Percentiles rank a stretch among this genome's conserved stretches.
Conservation (phyloP, 1,140 invertebrate genomes). For the Penaeus chinensis region DNA sequence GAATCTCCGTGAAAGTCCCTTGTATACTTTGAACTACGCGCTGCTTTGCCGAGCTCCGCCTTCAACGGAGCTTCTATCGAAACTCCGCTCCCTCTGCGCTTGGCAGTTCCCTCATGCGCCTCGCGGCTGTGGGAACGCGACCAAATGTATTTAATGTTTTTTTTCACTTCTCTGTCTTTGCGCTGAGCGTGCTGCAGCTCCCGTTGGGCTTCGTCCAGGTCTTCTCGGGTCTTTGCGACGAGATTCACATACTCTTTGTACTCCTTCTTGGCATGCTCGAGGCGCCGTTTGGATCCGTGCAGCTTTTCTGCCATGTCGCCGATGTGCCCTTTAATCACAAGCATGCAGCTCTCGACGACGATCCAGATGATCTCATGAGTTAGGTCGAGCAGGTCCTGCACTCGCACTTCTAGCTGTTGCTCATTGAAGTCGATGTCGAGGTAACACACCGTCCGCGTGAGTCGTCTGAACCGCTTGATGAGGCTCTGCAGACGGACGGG, state of each 20-base stretch:
- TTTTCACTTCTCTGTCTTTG: constrained; percentile 10
- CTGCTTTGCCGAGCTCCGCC: no score
- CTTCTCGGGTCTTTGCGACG: constrained; percentile 35
- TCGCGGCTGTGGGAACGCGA: constrained; percentile 33
- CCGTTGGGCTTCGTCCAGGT: constrained; percentile 22
- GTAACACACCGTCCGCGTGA: constrained; percentile 32
- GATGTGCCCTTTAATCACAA: constrained; percentile 11
- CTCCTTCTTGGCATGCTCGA: constrained; percentile 21
- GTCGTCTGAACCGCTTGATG: constrained; percentile 14
- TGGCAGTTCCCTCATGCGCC: neutral
- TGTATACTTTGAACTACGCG: no score
- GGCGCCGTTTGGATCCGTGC: constrained; percentile 21
- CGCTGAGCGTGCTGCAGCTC: constrained; percentile 35
- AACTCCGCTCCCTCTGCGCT: no score
- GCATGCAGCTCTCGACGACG: constrained; percentile 23
- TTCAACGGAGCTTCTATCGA: no score
- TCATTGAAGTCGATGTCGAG: constrained; percentile 33
- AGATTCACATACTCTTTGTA: constrained; percentile 28
- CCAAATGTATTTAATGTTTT: neutral
- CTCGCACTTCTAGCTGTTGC: constrained; percentile 10
- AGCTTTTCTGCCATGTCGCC: constrained; percentile 18
- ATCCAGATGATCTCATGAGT: constrained; percentile 17
- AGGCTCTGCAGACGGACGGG: neutral
- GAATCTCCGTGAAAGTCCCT: no score
- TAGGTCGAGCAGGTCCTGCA: constrained; percentile 15